Percentiles rank a stretch among this genome's conserved stretches.
Conservation (phyloP, 1,140 invertebrate species). For the Leucophenga varia region DNA sequence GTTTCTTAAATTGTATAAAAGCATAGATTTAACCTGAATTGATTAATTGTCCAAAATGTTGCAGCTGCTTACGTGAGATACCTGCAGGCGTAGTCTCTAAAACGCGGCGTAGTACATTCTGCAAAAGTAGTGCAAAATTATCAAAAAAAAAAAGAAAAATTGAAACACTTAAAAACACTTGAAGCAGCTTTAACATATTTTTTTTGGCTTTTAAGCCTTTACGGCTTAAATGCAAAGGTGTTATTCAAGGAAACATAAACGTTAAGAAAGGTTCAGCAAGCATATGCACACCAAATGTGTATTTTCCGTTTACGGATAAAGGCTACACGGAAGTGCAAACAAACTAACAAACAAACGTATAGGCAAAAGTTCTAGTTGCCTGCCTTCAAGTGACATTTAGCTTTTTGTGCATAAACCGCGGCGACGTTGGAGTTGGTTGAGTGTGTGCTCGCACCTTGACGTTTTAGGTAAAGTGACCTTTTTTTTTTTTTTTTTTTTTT, state of each 20-base stretch:
- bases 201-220: too few relatives aligned
- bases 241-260: too few relatives aligned
- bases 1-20: too few relatives aligned
- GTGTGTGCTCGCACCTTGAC: constrained; percentile 2
- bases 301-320: constrained; percentile 33
- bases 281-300: constrained; percentile 27
- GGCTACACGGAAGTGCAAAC: constrained; percentile 34
- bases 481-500: not conserved
- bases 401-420: too few relatives aligned
- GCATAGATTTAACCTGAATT: constrained; percentile 40
- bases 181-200: too few relatives aligned
- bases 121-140: constrained; percentile 6
- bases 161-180: too few relatives aligned
- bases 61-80: constrained; percentile 40
- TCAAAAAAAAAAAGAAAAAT: too few relatives aligned
- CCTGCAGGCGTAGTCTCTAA: constrained; percentile 45
- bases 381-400: too few relatives aligned
- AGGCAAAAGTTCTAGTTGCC: too few relatives aligned
- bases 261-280: not conserved
- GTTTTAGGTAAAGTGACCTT: too few relatives aligned
- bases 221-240: too few relatives aligned
- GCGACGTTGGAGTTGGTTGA: constrained; percentile 15
- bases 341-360: constrained; percentile 1
- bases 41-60: constrained; percentile 47
- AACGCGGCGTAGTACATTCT: constrained; percentile 41